These are phyloP conservation scores for Montipora capricornis DNA, from an alignment of 64 coral and sea anemone genomes.

Conservation along the genomic window DNA sequence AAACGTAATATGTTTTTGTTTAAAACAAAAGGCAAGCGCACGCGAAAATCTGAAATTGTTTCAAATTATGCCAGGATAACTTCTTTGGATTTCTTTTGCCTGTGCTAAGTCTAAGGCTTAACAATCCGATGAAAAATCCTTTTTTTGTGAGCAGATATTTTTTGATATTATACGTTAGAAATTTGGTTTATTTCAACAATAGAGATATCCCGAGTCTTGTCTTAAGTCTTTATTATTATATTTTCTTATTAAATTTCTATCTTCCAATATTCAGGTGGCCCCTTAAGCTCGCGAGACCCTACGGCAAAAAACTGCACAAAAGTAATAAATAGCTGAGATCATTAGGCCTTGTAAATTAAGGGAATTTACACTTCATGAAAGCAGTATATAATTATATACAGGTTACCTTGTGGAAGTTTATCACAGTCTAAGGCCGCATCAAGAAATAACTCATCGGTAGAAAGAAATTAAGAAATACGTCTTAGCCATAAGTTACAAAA, in stretches of 20 bases:
- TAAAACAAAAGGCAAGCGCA: slow-evolving; percentile 15
- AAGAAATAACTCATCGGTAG: too few relatives aligned
- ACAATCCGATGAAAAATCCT: background rate
- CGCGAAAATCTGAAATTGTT: background rate
- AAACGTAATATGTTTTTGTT: background rate
- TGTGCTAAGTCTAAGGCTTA: background rate
- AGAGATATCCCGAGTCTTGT: background rate
- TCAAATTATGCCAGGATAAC: background rate
- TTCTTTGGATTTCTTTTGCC: background rate
- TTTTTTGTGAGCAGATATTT: background rate
- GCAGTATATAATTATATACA: background rate
- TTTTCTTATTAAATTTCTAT: background rate
- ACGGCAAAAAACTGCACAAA: background rate
- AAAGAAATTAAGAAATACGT: too few relatives aligned
- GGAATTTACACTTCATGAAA: slow-evolving; percentile 8
- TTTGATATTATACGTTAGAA: background rate
- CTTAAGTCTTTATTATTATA: background rate
- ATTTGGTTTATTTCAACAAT: background rate
- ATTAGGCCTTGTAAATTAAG: slow-evolving; percentile 10
- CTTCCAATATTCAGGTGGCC: slow-evolving; percentile 12
- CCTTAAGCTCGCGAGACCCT: background rate
- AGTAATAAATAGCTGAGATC: background rate
- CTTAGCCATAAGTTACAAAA: too few relatives aligned
- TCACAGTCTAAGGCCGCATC: too few relatives aligned
- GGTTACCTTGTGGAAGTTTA: background rate